Base-by-base conservation (phyloP, 2,888 invertebrate species). In the Phengaris alcon region DNA sequence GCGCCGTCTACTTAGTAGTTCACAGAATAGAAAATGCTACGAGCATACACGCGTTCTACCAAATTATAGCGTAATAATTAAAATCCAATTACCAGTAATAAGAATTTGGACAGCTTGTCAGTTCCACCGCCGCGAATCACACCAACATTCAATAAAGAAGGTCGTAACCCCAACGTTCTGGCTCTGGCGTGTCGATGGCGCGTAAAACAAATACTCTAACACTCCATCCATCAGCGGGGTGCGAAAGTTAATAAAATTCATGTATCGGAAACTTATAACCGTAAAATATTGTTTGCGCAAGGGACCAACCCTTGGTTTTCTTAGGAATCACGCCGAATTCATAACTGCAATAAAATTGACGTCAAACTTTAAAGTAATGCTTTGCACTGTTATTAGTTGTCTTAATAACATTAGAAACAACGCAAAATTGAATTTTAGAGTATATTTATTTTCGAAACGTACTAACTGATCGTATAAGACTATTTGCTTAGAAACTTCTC, bases 211-310 rank as follows among this genome's bases (percentile, higher is more conserved):
- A 92, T 87, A 89, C 87, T 84, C 86, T 87, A 87, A 87, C 89
- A 89, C 88, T 87, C 84, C 85, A 87, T 87, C 88, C 89, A 84
- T 88, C 88, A 88, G 82, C 78, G 82, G 86, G 90, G 89, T 84
- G 89, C 83, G 85, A 88, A 88, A 91, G 87, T 93, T 93, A 93
- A 93, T 93, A 93, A 93, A 93, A 93, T 93, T 93, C 92, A 93
- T 93, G 93, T 93, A 90, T 93, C 88, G 93, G 93, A 93, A 93
- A 93, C 89, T 90, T 92, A 93, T 89, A 88, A 85, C 87, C 88
- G 89, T 90, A 85, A 91, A 90, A 91, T 90, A 90, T 91, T 88
- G 88, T 89, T 87, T 86, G 86, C 80, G 81, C 81, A 85, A 87
- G 90, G 87, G 88, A 83, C 85, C 87, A 87, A 87, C 90, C 89